Conservation (phyloP, 1,140 invertebrate species). For the Chrysomallon squamiferum region DNA sequence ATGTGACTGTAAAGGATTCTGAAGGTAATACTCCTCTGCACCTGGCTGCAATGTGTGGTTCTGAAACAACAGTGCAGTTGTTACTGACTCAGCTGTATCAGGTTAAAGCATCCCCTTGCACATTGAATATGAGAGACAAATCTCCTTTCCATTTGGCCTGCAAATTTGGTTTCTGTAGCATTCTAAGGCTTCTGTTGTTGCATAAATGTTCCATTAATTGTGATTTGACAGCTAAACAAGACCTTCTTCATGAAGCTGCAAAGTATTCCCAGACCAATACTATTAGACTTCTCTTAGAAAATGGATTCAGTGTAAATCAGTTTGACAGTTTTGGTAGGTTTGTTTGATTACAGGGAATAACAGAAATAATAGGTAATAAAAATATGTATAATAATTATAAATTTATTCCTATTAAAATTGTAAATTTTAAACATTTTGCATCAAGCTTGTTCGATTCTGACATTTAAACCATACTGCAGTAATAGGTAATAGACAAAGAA, state of each 20-base stretch:
- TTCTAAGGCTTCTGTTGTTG: neutral
- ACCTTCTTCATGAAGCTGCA: neutral
- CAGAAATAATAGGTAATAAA: too few relatives aligned
- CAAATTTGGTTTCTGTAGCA: neutral
- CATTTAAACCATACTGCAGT: too few relatives aligned
- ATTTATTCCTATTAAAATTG: too few relatives aligned
- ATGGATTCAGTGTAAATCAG: neutral
- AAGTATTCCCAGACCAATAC: neutral
- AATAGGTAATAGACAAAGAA: too few relatives aligned
- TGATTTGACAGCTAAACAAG: neutral
- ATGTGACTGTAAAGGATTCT: neutral
- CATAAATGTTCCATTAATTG: neutral
- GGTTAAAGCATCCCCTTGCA: neutral
- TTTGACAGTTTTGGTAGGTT: neutral
- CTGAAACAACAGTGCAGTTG: neutral
- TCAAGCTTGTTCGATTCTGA: too few relatives aligned
- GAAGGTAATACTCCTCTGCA: conserved; percentile 2
- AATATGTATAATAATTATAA: too few relatives aligned
- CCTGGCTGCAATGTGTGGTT: neutral
- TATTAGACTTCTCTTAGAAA: neutral
- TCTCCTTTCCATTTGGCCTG: neutral
- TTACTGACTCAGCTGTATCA: neutral
- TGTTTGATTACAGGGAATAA: neutral
- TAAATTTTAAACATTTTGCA: too few relatives aligned
- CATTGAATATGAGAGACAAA: neutral